Percentiles rank a stretch among this genome's conserved stretches.
These are phyloP conservation scores for Harpalus rubripes DNA, from an alignment of 2,888 invertebrate species.

Conservation along the genomic window DNA sequence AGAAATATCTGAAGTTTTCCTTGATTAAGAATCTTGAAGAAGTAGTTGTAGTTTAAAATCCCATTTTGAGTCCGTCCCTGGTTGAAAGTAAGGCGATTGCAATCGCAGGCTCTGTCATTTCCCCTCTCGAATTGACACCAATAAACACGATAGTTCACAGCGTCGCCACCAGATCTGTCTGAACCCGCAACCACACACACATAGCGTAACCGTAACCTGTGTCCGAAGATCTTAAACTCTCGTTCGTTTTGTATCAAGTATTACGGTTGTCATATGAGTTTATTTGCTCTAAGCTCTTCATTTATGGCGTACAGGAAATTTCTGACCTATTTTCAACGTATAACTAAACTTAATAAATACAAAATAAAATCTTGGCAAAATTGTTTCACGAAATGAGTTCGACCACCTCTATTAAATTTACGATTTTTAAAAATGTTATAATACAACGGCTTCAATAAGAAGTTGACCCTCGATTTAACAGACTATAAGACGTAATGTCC, in stretches of 20 bases:
- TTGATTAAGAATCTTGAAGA: not conserved
- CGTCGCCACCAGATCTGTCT: conserved; percentile 2
- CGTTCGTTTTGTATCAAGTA: conserved; percentile 55
- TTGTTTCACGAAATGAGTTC: conserved; percentile 1
- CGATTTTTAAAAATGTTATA: not conserved
- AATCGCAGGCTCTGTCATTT: conserved; percentile 53
- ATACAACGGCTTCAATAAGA: not conserved
- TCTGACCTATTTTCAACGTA: conserved; percentile 63
- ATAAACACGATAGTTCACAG: conserved; percentile 57
- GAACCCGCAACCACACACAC: not conserved
- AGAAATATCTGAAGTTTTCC: not conserved
- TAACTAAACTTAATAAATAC: conserved; percentile 53
- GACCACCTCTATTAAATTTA: conserved; percentile 6
- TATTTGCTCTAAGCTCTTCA: conserved; percentile 65
- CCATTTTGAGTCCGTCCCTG: not conserved
- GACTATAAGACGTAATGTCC: conserved; percentile 5
- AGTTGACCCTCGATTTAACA: not conserved
- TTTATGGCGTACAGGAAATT: conserved; percentile 59
- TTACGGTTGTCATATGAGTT: conserved; percentile 54
- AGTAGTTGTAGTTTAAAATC: not conserved
- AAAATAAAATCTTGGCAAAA: conserved; percentile 54
- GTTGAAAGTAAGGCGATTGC: not conserved
- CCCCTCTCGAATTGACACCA: conserved; percentile 57
- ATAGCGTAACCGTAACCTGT: conserved; percentile 17
- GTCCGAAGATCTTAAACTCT: conserved; percentile 62